phyloP scores from a whole-genome alignment of 2,888 invertebrate species.

The Mythimna loreyi region DNA sequence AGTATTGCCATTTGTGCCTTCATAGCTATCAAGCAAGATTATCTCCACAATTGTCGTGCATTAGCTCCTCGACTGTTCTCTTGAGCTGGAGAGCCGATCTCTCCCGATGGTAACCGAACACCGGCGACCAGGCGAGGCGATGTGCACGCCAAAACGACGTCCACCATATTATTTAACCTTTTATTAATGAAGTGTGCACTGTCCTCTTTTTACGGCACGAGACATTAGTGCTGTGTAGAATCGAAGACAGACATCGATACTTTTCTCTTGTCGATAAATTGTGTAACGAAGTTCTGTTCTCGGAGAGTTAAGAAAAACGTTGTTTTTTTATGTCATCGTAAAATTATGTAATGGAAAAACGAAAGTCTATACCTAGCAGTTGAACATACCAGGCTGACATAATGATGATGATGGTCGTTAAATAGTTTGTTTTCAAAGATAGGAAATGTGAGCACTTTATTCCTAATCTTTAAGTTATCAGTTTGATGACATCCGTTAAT shows the following conservation, averaged over 20 bases:
- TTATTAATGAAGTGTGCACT: constrained; percentile 86
- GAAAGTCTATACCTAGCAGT: background rate
- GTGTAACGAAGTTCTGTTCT: background rate
- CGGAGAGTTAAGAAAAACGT: background rate
- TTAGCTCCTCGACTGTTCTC: constrained; percentile 49
- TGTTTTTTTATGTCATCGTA: background rate
- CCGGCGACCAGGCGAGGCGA: constrained; percentile 56
- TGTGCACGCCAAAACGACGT: constrained; percentile 77
- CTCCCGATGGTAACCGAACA: constrained; percentile 71
- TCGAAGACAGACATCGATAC: constrained; percentile 22
- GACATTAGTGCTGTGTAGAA: constrained; percentile 74
- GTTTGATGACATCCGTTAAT: constrained; percentile 59
- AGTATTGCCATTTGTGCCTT: background rate
- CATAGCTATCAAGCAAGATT: constrained; percentile 15
- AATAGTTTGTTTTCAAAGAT: constrained; percentile 42
- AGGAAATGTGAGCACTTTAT: constrained; percentile 30
- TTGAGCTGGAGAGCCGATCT: constrained; percentile 51
- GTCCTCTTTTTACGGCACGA: constrained; percentile 86
- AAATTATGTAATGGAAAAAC: background rate
- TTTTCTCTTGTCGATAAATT: constrained; percentile 20
- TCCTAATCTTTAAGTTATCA: constrained; percentile 37
- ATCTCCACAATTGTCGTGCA: constrained; percentile 44
- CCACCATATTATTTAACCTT: constrained; percentile 85
- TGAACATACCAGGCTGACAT: background rate
- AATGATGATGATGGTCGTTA: constrained; percentile 23